Evolutionary conservation across 2,888 invertebrate genomes (phyloP).

Genomic region (Linnaemya tessellans): DNA sequence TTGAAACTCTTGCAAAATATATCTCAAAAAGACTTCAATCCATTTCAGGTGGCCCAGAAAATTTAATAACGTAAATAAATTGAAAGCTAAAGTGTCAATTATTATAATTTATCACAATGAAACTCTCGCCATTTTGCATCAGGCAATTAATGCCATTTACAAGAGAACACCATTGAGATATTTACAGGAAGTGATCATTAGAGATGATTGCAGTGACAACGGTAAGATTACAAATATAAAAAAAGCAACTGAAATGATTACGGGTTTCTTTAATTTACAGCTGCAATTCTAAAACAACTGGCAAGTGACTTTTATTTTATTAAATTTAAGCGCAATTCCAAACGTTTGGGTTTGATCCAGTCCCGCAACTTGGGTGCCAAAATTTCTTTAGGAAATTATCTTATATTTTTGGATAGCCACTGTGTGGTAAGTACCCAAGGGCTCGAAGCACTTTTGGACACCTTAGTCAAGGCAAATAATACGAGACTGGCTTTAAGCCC

Average conservation of each 20-base stretch:
- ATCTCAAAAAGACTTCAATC: neutral
- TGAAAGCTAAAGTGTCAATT: conserved; percentile 76
- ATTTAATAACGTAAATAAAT: conserved; percentile 64
- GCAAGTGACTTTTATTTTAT: neutral
- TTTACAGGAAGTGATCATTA: conserved; percentile 23
- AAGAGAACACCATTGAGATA: conserved; percentile 76
- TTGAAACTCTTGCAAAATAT: neutral
- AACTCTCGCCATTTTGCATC: conserved; percentile 78
- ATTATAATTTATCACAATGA: conserved; percentile 80
- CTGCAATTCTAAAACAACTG: neutral
- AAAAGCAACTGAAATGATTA: neutral
- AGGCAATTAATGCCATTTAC: conserved; percentile 79
- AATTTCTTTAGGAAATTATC: neutral
- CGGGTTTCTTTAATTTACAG: neutral
- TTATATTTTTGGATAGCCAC: neutral
- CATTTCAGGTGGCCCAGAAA: conserved; percentile 75
- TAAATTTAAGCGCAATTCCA: neutral
- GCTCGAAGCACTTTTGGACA: neutral
- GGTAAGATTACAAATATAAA: neutral
- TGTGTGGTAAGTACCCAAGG: neutral
- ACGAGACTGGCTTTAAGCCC: neutral
- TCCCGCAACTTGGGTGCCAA: neutral
- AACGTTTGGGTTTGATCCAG: neutral
- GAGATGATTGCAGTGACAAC: neutral
- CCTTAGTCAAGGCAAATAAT: neutral